Base-by-base conservation (phyloP, 2,113 vertebrate genomes). In the Cyphomyrus discorhynchus region DNA sequence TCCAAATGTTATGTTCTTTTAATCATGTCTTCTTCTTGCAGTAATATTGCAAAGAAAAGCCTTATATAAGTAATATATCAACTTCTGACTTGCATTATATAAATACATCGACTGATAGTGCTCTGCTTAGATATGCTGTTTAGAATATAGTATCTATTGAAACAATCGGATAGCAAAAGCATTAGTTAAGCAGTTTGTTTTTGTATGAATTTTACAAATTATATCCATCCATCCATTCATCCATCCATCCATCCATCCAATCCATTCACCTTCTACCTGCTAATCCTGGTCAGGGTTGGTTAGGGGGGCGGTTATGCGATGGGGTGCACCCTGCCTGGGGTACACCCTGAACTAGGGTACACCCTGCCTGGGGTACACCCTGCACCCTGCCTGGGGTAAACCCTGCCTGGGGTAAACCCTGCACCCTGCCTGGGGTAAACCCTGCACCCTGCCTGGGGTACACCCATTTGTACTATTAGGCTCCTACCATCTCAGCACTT, bases 401-500 rank as follows among this genome's bases (percentile, higher is more conserved):
- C 49, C 11, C 49, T 50, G 10, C n/a, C n/a, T n/a, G n/a, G n/a
- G n/a, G n/a, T n/a, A n/a, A n/a, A n/a, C n/a, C n/a, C n/a, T n/a
- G n/a, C 50, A 52, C 15, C 1, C 0, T 52, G 50, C 50, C 49
- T 50, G 49, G 49, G 49, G 49, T 50, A 50, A 0, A 50, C 49
- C 13, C 49, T 50, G 11, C 50, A 42, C 39, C 39, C 39, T 42
- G 39, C 15, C 17, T 19, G 10, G 62, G 27, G 27, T 27, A 31
- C 9, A 66, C n/a, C n/a, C 62, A 27, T 70, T 45, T 45, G 8
- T 88, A 21, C 24, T 15, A 24, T 45, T 9, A 99, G 98, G 97
- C 94, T 96, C 96, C 3, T 99, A 99, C 91, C 97, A 97, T 9
- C 96, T 99, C 93, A 96, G 92, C 17, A 95, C 96, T 13, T 94